These are phyloP conservation scores for Spea bombifrons DNA, from an alignment of 2,113 vertebrate species.

Conservation along the genomic window DNA sequence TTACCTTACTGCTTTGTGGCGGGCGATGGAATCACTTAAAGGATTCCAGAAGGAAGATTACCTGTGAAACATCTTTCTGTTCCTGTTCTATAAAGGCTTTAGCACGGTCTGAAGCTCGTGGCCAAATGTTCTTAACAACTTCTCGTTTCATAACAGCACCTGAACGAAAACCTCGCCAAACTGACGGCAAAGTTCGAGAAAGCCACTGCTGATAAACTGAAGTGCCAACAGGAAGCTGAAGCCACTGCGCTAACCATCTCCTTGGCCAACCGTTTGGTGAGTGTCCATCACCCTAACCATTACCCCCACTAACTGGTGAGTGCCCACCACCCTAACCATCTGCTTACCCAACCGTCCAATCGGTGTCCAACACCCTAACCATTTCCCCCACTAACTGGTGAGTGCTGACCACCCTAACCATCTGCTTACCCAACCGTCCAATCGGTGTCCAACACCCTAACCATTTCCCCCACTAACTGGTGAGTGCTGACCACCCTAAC, in stretches of 20 bases:
- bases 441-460: too few species aligned
- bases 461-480: neutral
- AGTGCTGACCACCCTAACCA: neutral
- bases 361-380: neutral
- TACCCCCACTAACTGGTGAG: too few species aligned
- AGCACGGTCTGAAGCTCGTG: neutral
- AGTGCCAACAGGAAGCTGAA: constrained; percentile 89
- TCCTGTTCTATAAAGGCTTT: neutral
- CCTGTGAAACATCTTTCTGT: too few species aligned
- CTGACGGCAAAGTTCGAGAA: constrained; percentile 87
- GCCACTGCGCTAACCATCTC: constrained; percentile 79
- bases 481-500: too few species aligned
- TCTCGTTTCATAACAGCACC: constrained; percentile 63
- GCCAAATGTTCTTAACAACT: too few species aligned
- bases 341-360: too few species aligned
- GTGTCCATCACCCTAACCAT: constrained; percentile 44
- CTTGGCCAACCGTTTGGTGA: constrained; percentile 92
- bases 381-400: neutral
- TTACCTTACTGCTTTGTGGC: too few species aligned
- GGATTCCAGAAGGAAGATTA: too few species aligned
- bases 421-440: too few species aligned
- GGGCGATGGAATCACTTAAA: too few species aligned
- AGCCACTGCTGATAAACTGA: constrained; percentile 87
- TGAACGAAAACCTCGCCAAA: constrained; percentile 87
- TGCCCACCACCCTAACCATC: too few species aligned